A percentile compares a stretch with the other conserved stretches of the same genome.
phyloP scores from a whole-genome alignment of 2,888 invertebrate species.

The Rhorus exstirpatorius region DNA sequence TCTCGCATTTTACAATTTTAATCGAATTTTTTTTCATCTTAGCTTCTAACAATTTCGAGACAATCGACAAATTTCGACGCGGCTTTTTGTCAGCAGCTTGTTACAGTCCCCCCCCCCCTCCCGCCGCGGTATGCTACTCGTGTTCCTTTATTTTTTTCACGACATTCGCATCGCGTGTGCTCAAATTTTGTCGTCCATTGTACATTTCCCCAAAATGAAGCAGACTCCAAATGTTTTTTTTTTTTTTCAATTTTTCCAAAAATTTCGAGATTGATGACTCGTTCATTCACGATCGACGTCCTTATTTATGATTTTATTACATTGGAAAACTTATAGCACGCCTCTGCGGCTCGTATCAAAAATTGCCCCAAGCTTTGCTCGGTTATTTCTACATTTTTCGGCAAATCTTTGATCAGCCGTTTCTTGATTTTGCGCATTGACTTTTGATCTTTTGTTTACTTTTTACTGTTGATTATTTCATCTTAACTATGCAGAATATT shows the following conservation, averaged over 20 bases:
- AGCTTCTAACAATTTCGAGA: background rate
- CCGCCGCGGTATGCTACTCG: no score
- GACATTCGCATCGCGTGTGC: slow-evolving; percentile 5
- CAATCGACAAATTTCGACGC: background rate
- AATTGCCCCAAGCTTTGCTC: no score
- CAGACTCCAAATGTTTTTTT: background rate
- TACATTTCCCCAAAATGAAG: background rate
- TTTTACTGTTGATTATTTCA: no score
- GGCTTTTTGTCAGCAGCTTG: slow-evolving; percentile 4
- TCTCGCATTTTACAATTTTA: background rate
- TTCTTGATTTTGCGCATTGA: no score
- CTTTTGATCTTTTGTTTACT: no score
- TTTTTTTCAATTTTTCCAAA: background rate
- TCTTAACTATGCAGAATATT: no score
- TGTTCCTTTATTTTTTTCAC: slow-evolving; percentile 1
- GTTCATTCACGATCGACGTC: no score
- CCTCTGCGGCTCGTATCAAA: no score
- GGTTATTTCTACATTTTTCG: no score
- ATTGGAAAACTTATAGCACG: no score
- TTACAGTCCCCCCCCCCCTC: background rate
- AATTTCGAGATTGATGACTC: background rate
- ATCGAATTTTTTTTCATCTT: background rate
- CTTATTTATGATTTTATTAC: no score
- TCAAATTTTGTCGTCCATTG: slow-evolving; percentile 2
- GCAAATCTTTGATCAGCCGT: no score